Evolutionary conservation across 2,113 vertebrate genomes (phyloP).

Genomic region (Anolis sagrei): DNA sequence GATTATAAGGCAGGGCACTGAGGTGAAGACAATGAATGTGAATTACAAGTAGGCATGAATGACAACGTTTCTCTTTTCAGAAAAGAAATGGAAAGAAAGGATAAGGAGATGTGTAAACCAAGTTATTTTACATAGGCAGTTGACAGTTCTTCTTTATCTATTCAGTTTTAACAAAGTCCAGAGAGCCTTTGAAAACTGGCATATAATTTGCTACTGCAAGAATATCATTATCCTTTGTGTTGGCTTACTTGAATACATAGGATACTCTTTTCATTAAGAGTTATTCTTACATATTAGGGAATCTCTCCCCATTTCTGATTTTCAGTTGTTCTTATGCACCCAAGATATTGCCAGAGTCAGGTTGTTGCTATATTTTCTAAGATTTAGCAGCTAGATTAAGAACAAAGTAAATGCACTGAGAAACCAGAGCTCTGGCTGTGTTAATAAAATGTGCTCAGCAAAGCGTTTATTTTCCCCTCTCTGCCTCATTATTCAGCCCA

Average conservation of each 20-base stretch:
- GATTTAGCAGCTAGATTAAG: accelerated
- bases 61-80: neutral
- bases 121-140: neutral
- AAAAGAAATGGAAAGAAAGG: neutral
- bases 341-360: accelerated
- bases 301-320: neutral
- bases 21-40: neutral
- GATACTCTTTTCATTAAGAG: neutral
- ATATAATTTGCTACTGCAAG: neutral
- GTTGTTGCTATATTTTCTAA: neutral
- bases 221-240: neutral
- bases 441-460: neutral
- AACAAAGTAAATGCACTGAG: neutral
- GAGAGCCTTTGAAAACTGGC: neutral
- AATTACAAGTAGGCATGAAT: neutral
- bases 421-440: neutral
- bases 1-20: neutral
- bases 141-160: neutral
- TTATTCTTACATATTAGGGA: neutral
- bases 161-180: neutral
- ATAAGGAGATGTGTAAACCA: neutral
- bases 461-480: neutral
- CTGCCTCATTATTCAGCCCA: constrained; percentile 1
- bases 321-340: neutral
- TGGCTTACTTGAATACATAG: neutral